These are phyloP conservation scores for Cyphomyrmex costatus DNA, from an alignment of 1,140 invertebrate genomes.

Conservation along the genomic window DNA sequence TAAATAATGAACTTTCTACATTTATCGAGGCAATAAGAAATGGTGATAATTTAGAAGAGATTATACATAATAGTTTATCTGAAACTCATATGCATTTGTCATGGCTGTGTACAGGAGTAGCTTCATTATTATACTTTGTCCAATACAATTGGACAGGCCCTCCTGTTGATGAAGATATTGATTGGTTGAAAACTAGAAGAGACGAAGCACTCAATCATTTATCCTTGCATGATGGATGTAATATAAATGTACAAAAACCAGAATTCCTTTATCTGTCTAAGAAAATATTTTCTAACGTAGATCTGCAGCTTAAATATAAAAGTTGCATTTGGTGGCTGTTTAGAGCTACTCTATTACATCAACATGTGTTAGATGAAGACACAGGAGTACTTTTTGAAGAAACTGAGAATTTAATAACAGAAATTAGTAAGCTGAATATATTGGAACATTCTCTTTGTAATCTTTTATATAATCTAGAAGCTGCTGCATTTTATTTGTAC, in stretches of 20 bases:
- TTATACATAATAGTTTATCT: constrained; percentile 64
- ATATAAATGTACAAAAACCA: constrained; percentile 89
- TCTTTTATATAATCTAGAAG: constrained; percentile 92
- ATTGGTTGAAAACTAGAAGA: constrained; percentile 87
- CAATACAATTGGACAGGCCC: constrained; percentile 94
- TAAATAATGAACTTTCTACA: constrained; percentile 62
- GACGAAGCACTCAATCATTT: constrained; percentile 87
- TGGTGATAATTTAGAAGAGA: constrained; percentile 59
- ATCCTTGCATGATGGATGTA: constrained; percentile 80
- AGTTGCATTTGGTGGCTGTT: constrained; percentile 91
- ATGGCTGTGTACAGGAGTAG: constrained; percentile 86
- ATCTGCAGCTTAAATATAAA: constrained; percentile 85
- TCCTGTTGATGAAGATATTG: constrained; percentile 82
- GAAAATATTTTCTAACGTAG: constrained; percentile 88
- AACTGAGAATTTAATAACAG: constrained; percentile 88
- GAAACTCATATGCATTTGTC: constrained; percentile 54
- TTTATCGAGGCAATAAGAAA: constrained; percentile 31
- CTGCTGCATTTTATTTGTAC: constrained; percentile 91
- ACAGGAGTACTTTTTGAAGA: constrained; percentile 89
- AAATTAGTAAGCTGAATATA: constrained; percentile 82
- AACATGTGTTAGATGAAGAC: constrained; percentile 91
- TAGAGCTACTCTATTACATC: constrained; percentile 91
- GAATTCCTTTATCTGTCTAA: constrained; percentile 90
- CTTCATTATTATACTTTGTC: constrained; percentile 91
- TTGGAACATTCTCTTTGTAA: constrained; percentile 86